Percentiles rank a stretch among this genome's conserved stretches.
phyloP scores from a whole-genome alignment of 2,888 invertebrate genomes.

The Drosophila neonasuta region DNA sequence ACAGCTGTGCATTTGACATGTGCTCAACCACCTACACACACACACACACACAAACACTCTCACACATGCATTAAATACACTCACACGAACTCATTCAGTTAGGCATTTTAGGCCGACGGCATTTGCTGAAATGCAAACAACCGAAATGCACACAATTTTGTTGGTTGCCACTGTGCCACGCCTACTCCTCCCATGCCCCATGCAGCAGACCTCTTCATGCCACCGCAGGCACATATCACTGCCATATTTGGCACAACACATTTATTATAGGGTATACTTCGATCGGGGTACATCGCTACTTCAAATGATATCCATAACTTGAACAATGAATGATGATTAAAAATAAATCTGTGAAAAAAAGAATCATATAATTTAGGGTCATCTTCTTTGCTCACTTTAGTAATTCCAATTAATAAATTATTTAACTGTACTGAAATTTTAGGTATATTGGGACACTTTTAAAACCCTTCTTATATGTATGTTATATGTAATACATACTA shows the following conservation, averaged over 20 bases:
- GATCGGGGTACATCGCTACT: no score
- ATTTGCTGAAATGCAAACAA: constrained; percentile 53
- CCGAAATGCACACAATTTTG: constrained; percentile 55
- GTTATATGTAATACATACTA: no score
- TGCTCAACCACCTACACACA: constrained; percentile 6
- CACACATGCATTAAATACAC: background rate
- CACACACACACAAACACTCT: background rate
- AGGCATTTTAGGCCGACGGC: constrained; percentile 34
- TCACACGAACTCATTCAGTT: background rate
- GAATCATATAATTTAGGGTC: no score
- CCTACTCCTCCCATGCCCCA: constrained; percentile 5
- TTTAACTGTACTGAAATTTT: no score
- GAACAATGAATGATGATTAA: background rate
- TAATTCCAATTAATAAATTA: no score
- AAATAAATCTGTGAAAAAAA: no score
- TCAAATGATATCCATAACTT: background rate
- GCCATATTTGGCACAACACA: background rate
- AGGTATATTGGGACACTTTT: no score
- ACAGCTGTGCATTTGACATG: constrained; percentile 38
- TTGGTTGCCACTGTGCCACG: constrained; percentile 28
- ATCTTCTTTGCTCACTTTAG: no score
- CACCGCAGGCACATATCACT: constrained; percentile 26
- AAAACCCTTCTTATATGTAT: no score
- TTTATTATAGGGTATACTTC: background rate
- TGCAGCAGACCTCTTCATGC: background rate